Evolutionary conservation across 2,888 invertebrate genomes (phyloP), one percentile per base, ranked within the genome.

Genomic region (Hyposoter dolosus): DNA sequence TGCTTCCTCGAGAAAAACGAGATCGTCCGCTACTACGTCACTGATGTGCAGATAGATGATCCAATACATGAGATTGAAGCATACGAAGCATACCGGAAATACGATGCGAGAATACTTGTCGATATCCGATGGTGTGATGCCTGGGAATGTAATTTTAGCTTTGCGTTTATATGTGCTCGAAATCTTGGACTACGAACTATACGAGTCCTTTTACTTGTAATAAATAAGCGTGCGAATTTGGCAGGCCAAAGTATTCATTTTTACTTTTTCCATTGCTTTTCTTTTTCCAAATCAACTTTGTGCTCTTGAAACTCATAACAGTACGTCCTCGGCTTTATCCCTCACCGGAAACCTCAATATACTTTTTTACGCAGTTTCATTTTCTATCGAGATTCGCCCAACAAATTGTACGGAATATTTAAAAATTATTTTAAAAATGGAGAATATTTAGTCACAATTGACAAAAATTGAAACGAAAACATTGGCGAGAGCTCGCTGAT

Each of bases 41-140:
- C 98, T 98, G 94, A 98, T 98, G 96, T 98, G 98, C 92, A 98
- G 96, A 94, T 98, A 98, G 94, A 98, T 98, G 95, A 98, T 98
- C 98, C 98, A 98, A 95, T 98, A 98, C 98, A 98, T 98, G 91
- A 98, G 96, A 95, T 99, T 99, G 96, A 99, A 99, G 95, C 99
- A 98, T 90, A 99, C 98, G 96, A 99, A 99, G 95, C 99, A 98
- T 92, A 99, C 98, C 80, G 99, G 99, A 95, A 99, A 99, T 93
- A 99, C 97, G 95, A 99, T 98, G 93, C 99, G 97, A 88, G 99
- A 99, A 95, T 99, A 99, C 95, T 99, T 99, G 96, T 99, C 99
- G 95, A 99, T 99, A 95, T 99, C 99, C 94, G 99, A 99, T 85
- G 99, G 99, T 92, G 98, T 98, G 94, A 98, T 97, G 92, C 98